A percentile compares a stretch with the other conserved stretches of the same genome.
phyloP scores from a whole-genome alignment of 2,113 vertebrate genomes.

The Leptodactylus fuscus region DNA sequence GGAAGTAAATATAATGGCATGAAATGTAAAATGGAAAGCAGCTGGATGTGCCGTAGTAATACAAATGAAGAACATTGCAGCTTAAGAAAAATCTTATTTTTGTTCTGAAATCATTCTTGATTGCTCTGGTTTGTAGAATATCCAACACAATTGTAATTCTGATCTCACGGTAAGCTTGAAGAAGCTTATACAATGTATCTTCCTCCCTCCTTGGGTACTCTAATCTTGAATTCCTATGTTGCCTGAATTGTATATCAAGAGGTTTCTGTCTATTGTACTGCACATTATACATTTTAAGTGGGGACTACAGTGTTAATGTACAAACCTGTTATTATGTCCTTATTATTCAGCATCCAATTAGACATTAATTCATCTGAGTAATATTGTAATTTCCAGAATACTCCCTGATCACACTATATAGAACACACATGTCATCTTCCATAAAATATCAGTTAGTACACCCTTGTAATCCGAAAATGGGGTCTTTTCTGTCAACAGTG shows the following conservation, averaged over 20 bases:
- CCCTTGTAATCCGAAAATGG: too few relatives aligned
- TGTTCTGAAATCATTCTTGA: slow-evolving; percentile 9
- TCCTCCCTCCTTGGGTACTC: neutral
- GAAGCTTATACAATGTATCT: neutral
- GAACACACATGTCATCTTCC: too few relatives aligned
- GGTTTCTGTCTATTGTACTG: slow-evolving; percentile 4
- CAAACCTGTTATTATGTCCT: neutral
- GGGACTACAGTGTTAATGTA: neutral
- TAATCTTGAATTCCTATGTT: neutral
- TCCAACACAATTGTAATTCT: slow-evolving; percentile 49
- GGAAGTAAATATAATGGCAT: slow-evolving; percentile 31
- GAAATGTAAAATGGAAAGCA: slow-evolving; percentile 39
- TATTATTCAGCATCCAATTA: too few relatives aligned
- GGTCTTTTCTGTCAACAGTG: too few relatives aligned
- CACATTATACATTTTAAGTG: neutral
- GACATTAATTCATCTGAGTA: too few relatives aligned
- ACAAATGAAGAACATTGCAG: slow-evolving; percentile 41
- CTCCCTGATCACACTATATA: too few relatives aligned
- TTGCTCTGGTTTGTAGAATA: slow-evolving; percentile 19
- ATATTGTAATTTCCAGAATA: too few relatives aligned
- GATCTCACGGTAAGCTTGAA: slow-evolving; percentile 45
- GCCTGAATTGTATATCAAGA: neutral
- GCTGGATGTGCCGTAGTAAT: slow-evolving; percentile 39
- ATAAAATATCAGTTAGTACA: too few relatives aligned
- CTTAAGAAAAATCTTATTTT: slow-evolving; percentile 35